Conservation (phyloP, 2,888 invertebrate species). For the Celastrina argiolus region DNA sequence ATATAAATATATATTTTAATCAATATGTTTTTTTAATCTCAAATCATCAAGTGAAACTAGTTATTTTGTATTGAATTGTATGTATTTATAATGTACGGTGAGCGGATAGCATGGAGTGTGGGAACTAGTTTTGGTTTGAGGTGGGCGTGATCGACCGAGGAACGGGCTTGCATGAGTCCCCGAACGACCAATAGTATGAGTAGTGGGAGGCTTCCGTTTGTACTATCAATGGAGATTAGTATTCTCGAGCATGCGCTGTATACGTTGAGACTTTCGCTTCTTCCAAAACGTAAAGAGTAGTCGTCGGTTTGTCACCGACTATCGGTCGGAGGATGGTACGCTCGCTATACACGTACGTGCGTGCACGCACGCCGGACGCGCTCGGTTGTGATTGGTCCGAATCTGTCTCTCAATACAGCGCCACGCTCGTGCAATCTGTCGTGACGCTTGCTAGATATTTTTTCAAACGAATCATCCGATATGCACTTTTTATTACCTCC, state of each 20-base stretch:
- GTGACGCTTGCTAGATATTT: slow-evolving; percentile 39
- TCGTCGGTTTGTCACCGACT: slow-evolving; percentile 54
- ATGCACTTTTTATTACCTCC: slow-evolving; percentile 33
- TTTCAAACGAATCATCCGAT: slow-evolving; percentile 29
- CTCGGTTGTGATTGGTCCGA: slow-evolving; percentile 28
- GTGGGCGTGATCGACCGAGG: slow-evolving; percentile 48
- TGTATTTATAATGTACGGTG: slow-evolving; percentile 36
- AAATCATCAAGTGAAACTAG: background rate
- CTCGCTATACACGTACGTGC: slow-evolving; percentile 41
- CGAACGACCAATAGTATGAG: slow-evolving; percentile 28
- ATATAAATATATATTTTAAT: background rate
- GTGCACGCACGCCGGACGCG: slow-evolving; percentile 17
- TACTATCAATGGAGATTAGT: slow-evolving; percentile 55
- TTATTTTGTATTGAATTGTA: background rate
- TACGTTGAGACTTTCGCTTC: slow-evolving; percentile 72
- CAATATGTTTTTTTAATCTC: background rate
- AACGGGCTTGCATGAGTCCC: slow-evolving; percentile 33
- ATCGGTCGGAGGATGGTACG: slow-evolving; percentile 77
- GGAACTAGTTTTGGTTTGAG: slow-evolving; percentile 71
- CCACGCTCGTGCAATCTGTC: slow-evolving; percentile 41
- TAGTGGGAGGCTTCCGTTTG: slow-evolving; percentile 50
- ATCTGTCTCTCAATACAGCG: slow-evolving; percentile 45
- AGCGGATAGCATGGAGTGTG: slow-evolving; percentile 63
- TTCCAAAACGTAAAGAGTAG: slow-evolving; percentile 51
- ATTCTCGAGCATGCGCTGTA: slow-evolving; percentile 74